Conservation (phyloP, 2,797 vertebrate species). For the Megaceryle alcyon region DNA sequence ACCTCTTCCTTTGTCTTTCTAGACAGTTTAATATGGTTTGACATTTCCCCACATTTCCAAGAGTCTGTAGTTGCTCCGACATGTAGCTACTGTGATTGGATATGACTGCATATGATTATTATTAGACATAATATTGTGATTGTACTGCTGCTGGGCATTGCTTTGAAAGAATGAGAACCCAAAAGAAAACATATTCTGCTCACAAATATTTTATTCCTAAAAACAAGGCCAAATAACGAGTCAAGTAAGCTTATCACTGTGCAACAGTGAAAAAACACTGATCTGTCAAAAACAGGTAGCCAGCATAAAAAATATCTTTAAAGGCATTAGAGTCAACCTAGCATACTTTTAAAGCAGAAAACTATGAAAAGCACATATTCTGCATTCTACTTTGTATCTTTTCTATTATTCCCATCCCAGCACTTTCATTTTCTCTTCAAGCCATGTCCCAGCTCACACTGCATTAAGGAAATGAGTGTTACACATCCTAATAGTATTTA, state of each 20-base stretch:
- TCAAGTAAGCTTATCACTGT: neutral
- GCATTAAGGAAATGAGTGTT: neutral
- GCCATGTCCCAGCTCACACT: accelerated
- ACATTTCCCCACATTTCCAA: constrained; percentile 47
- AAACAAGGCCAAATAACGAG: neutral
- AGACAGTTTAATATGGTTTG: constrained; percentile 27
- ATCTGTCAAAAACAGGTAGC: neutral
- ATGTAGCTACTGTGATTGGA: constrained; percentile 29
- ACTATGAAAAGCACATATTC: neutral
- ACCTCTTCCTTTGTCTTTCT: constrained; percentile 49
- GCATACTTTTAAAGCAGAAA: neutral
- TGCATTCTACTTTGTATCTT: neutral
- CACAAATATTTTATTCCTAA: constrained; percentile 33
- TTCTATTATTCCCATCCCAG: neutral
- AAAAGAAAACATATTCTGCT: neutral
- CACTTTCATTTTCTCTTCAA: neutral
- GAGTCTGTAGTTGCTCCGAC: constrained; percentile 29
- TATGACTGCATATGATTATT: constrained; percentile 64
- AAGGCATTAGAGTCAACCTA: neutral
- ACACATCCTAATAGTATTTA: neutral
- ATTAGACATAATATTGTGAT: constrained; percentile 38
- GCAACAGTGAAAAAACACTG: neutral
- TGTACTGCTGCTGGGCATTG: constrained; percentile 51
- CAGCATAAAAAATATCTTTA: neutral
- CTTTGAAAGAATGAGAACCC: constrained; percentile 10